Percentiles rank a stretch among this genome's conserved stretches.
Evolutionary conservation across 2,888 invertebrate genomes (phyloP).

Genomic region (Rhagophthalmus giganteus): DNA sequence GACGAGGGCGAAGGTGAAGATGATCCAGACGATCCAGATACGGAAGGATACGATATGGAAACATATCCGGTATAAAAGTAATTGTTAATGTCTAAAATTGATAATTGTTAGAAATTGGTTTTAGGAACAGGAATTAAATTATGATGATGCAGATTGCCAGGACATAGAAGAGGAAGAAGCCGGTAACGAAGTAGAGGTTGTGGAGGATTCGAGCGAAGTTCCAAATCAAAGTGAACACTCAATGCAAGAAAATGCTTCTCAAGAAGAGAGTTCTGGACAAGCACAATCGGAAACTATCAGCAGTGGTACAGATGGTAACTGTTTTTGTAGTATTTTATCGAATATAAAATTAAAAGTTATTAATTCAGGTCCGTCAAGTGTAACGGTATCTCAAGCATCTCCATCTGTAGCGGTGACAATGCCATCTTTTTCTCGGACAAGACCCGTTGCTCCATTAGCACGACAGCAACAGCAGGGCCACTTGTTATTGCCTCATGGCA

Average conservation of each 20-base stretch:
- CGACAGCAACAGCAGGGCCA: conserved; percentile 58
- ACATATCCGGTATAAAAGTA: conserved; percentile 33
- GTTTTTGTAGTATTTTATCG: background rate
- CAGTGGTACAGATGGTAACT: conserved; percentile 68
- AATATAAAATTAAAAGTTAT: background rate
- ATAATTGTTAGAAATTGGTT: too few relatives aligned
- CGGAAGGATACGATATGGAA: conserved; percentile 62
- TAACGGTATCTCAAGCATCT: conserved; percentile 49
- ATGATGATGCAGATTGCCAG: conserved; percentile 59
- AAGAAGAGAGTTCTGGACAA: conserved; percentile 54
- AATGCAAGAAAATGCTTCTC: conserved; percentile 38
- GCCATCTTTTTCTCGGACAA: conserved; percentile 58
- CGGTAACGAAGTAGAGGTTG: conserved; percentile 61
- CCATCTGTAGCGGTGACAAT: conserved; percentile 51
- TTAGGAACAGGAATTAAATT: conserved; percentile 58
- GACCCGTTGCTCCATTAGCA: conserved; percentile 59
- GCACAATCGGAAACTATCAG: conserved; percentile 71
- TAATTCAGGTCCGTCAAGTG: conserved; percentile 38
- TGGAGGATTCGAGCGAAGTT: conserved; percentile 67
- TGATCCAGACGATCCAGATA: conserved; percentile 59
- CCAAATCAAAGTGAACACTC: conserved; percentile 62
- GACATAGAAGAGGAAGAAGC: conserved; percentile 56
- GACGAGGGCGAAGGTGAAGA: conserved; percentile 60
- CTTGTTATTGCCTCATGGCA: conserved; percentile 59
- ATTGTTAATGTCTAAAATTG: too few relatives aligned